Evolutionary conservation across 37 sponge, comb jelly and placozoan species (phyloP), one percentile per base, ranked within the genome.

Genomic region (Tethya wilhelma): DNA sequence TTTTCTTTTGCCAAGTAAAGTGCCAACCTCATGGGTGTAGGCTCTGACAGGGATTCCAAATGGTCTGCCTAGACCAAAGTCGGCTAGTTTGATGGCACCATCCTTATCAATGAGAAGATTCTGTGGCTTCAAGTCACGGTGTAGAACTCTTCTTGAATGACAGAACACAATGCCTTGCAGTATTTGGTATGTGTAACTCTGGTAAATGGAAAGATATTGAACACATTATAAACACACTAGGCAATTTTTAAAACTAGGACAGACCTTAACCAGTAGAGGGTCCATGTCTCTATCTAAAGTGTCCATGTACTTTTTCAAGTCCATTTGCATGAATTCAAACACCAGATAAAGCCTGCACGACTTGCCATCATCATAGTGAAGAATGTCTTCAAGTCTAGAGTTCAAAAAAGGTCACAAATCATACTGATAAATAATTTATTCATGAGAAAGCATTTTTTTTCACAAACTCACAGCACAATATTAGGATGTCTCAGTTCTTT

Each of bases 1-100:
- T 59, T 5, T 29, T 59, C 62, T 59, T 29, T 30, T 59, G 7
- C 62, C 28, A 17, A 49, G 36, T n/a, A n/a, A n/a, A n/a, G n/a
- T 56, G 25, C 57, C 63, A 42, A 93, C 98, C 87, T 98, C 99
- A 71, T 98, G 99, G n/a, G 99, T 98, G 82, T 98, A 98, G 56
- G 94, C 97, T 41, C 99, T 56, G n/a, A 98, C 99, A 14, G 99
- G 99, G 46, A 98, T 90, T 14, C 99, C 99, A 82, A 98, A 92
- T 4, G 99, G 95, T 30, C 99, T 79, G 4, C 95, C 99, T 20
- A 98, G 86, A 29, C 99, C 99, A 85, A 98, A 98, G 70, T 98
- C 99, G 42, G 99, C 99, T n/a, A 98, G 70, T 55, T 98, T 98
- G 59, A 98, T 91, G 32, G 82, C 89, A 23, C 99, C 99, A 57